Percentiles rank a stretch among this genome's conserved stretches.
These are phyloP conservation scores for Germaria angustata DNA, from an alignment of 2,888 invertebrate species.

Conservation along the genomic window DNA sequence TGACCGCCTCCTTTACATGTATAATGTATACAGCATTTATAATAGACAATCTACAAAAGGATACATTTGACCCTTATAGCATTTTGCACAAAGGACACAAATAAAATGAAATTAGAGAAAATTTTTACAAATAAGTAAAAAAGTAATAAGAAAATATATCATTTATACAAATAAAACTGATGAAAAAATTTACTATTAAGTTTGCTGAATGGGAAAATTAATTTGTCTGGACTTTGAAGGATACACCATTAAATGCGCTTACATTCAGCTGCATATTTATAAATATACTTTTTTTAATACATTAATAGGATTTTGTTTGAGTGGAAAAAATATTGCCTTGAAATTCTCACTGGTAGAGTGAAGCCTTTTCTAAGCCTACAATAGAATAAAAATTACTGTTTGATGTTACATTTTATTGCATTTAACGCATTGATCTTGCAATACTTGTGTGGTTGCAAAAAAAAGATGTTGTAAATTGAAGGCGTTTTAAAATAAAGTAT, in stretches of 20 bases:
- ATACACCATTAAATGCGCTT: conserved; percentile 13
- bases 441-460: no score
- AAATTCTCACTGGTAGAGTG: no score
- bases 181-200: conserved; percentile 56
- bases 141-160: neutral
- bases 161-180: conserved; percentile 29
- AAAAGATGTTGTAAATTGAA: no score
- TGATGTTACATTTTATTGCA: no score
- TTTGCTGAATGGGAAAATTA: conserved; percentile 64
- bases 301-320: no score
- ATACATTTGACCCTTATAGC: conserved; percentile 28
- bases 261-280: neutral
- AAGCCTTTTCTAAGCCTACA: no score
- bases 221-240: conserved; percentile 64
- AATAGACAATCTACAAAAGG: conserved; percentile 15
- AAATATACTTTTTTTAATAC: neutral
- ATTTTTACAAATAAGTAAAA: neutral
- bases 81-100: conserved; percentile 14
- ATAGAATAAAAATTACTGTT: no score
- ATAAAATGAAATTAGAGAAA: neutral
- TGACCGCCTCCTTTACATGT: neutral
- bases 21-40: neutral
- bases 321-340: no score
- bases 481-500: no score
- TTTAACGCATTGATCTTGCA: no score